Base-by-base conservation (phyloP, 2,797 vertebrate species). In the Gephyroberyx darwinii region DNA sequence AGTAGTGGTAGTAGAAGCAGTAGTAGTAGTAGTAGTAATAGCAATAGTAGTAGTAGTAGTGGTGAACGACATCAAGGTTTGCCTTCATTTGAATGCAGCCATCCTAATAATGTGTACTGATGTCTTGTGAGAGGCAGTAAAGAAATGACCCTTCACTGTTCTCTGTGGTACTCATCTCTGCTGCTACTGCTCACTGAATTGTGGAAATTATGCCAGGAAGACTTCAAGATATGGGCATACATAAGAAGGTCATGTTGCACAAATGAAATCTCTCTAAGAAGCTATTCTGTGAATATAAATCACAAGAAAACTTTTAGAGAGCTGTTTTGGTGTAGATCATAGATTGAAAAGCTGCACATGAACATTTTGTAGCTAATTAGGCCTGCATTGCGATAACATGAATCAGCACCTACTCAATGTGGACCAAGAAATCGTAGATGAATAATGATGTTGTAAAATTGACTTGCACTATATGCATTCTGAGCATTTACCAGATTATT, bases 101-200 rank as follows among this genome's bases (percentile, higher is more conserved):
- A 31, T 56, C 51, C 59, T 47, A 77, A 82, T 82, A 65, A 71
- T 31, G 33, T 39, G 19, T 50, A 61, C 73, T 77, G 26, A 26
- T 26, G 26, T 26, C 26, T 26, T 26, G 78, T 57, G 53, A 56
- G 39, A 51, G 14, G 45, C 64, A 59, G 71, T 52, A 30, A 61
- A 31, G 55, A 37, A 45, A n/a, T 20, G 41, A 39, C 48, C 30
- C 61, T n/a, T 8, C 31, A 35, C 33, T 55, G 60, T 57, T 65
- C n/a, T 51, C 63, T 14, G 20, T 66, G 56, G 22, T 16, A 17
- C 61, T 65, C 33, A 19, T 73, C 12, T 31, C n/a, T 37, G 5
- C 12, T 12, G 16, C 13, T 26, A n/a, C 19, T 22, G 8, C 17
- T 64, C n/a, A 26, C 19, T 2, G 30, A 20, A 65, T 17, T 51